Evolutionary conservation across 2,113 vertebrate genomes (phyloP).

Genomic region (Columba janthina): DNA sequence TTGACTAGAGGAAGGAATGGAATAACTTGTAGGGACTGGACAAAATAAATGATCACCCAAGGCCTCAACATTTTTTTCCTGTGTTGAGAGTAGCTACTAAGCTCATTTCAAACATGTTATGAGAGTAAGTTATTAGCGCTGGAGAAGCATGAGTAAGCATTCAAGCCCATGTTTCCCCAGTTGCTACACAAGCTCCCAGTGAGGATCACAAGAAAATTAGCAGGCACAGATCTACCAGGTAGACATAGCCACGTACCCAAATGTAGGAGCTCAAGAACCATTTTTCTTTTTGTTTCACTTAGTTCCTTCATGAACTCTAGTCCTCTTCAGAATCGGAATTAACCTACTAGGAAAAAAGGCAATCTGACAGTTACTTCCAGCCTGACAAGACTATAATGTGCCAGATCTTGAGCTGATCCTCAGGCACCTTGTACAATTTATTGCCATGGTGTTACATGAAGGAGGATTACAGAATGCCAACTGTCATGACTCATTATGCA

Average conservation of each 20-base stretch:
- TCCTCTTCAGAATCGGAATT: neutral
- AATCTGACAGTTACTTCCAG: neutral
- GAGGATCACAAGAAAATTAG: accelerated
- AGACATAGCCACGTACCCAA: neutral
- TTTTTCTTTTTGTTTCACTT: neutral
- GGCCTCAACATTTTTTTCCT: neutral
- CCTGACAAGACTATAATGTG: neutral
- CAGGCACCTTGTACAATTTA: neutral
- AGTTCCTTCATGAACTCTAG: neutral
- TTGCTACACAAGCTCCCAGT: accelerated
- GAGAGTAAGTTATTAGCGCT: neutral
- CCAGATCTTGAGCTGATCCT: neutral
- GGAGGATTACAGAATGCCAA: neutral
- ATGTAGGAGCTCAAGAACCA: neutral
- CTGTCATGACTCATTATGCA: neutral
- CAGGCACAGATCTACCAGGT: neutral
- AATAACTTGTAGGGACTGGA: neutral
- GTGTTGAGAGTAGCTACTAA: neutral
- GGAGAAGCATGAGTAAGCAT: neutral
- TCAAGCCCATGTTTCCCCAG: neutral
- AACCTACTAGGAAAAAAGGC: neutral
- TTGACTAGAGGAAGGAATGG: neutral
- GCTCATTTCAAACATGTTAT: neutral
- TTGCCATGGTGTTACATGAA: neutral
- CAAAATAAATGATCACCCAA: neutral